Conservation (phyloP, 2,888 invertebrate species). For the Agriopis aurantiaria region DNA sequence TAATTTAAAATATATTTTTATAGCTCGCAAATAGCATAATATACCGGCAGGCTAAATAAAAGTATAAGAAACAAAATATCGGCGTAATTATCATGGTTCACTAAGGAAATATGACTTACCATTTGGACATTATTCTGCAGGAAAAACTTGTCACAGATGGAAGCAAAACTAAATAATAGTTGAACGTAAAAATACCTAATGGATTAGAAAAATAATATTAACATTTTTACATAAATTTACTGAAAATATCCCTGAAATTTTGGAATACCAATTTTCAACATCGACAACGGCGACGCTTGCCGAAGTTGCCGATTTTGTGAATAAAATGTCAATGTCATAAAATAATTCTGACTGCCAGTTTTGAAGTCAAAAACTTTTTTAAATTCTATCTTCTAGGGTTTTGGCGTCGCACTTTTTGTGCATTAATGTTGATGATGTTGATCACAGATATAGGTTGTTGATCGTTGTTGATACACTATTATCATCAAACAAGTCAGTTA, state of each 20-base stretch:
- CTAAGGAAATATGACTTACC: constrained; percentile 60
- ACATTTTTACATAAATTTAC: constrained; percentile 43
- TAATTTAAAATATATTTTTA: neutral
- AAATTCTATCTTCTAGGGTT: too few species aligned
- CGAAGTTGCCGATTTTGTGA: neutral
- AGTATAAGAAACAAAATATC: constrained; percentile 5
- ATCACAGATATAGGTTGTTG: too few species aligned
- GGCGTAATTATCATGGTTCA: constrained; percentile 35
- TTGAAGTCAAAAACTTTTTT: too few species aligned
- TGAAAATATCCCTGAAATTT: constrained; percentile 21
- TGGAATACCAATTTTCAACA: constrained; percentile 34
- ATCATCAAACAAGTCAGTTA: too few species aligned
- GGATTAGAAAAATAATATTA: constrained; percentile 31
- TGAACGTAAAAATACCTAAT: constrained; percentile 8
- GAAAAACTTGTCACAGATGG: constrained; percentile 25
- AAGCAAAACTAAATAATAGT: constrained; percentile 14
- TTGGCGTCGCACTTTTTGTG: too few species aligned
- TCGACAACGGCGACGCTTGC: constrained; percentile 31
- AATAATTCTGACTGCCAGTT: too few species aligned
- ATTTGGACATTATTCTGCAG: constrained; percentile 71
- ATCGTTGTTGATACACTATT: too few species aligned
- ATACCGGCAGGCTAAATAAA: neutral
- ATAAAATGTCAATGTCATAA: neutral
- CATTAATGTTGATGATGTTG: too few species aligned
- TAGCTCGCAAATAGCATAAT: neutral